Conservation (phyloP, 2,113 vertebrate species). For the Lepidothrix coronata region DNA sequence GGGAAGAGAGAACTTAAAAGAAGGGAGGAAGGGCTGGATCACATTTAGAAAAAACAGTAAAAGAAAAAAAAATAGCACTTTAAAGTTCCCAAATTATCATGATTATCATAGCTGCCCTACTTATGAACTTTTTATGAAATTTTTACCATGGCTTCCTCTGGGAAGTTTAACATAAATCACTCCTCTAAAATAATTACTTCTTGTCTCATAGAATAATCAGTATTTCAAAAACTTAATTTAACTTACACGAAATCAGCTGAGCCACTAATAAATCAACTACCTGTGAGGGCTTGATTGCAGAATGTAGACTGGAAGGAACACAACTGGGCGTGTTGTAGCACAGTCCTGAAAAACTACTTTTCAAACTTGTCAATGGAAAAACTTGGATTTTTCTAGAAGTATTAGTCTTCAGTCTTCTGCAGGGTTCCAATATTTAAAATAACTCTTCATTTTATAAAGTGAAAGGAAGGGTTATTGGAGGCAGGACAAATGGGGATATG, state of each 20-base stretch:
- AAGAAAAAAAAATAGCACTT: not conserved
- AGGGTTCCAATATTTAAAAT: not conserved
- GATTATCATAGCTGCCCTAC: not conserved
- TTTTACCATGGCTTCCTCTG: not conserved
- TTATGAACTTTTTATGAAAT: not conserved
- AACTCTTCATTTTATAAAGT: not conserved
- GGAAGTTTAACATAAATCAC: not conserved
- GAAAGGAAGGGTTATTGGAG: not conserved
- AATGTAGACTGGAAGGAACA: not conserved
- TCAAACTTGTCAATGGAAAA: not conserved
- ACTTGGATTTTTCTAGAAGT: not conserved
- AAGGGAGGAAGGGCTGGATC: not conserved
- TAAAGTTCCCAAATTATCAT: not conserved
- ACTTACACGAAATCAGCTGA: not conserved
- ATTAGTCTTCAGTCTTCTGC: not conserved
- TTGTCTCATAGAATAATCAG: not conserved
- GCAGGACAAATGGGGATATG: not conserved
- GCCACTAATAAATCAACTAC: not conserved
- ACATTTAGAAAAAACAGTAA: not conserved
- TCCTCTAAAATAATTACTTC: not conserved
- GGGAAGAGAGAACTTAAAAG: not conserved
- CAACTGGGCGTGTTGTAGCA: not conserved
- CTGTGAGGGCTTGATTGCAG: not conserved
- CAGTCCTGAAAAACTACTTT: not conserved
- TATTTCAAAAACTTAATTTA: not conserved